Base-by-base conservation (phyloP, 2,888 invertebrate species). In the Ennomos quercinarius region DNA sequence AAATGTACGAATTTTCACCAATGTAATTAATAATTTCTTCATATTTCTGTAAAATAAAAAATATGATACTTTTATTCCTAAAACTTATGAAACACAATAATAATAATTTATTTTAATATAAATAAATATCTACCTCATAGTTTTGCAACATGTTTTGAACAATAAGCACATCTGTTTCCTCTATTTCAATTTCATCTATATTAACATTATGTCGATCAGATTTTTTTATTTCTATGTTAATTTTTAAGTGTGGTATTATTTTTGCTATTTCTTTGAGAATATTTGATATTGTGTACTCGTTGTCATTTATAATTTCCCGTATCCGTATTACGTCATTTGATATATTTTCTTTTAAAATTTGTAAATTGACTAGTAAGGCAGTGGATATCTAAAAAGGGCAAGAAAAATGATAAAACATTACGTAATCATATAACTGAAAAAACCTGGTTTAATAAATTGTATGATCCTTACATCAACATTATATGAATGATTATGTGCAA, bases 331-430 rank as follows among this genome's bases (percentile, higher is more conserved):
- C 13, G 9, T 50, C 34, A 4, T 10, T 11, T 2, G 42, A 6
- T n/a, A 45, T 36, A 39, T 45, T 45, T 45, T 53, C 52, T 10
- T 12, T 8, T 1, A 53, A 5, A 35, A 50, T 11, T 50, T 57
- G 56, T 11, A 50, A 45, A 40, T 39, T 45, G 0, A 57, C 27
- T 27, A 17, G 39, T 10, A 57, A 44, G 0, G 49, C 56, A 10
- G 56, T 57, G n/a, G 40, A 8, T 38, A 57, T 36, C 52, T 53
- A 44, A 11, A 52, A 53, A 27, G 6, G 17, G 17, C 17, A 17
- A 27, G 6, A 27, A 0, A 27, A 4, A 17, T 2, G 17, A 17
- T 17, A n/a, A n/a, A n/a, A n/a, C n/a, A 17, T 17, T 17, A 17
- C 1, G 17, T 17, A 3, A 17, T 17, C 3, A 17, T 17, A 17